A percentile compares a stretch with the other conserved stretches of the same genome.
Evolutionary conservation across 2,797 vertebrate genomes (phyloP).

Genomic region (Scolopax rusticola): DNA sequence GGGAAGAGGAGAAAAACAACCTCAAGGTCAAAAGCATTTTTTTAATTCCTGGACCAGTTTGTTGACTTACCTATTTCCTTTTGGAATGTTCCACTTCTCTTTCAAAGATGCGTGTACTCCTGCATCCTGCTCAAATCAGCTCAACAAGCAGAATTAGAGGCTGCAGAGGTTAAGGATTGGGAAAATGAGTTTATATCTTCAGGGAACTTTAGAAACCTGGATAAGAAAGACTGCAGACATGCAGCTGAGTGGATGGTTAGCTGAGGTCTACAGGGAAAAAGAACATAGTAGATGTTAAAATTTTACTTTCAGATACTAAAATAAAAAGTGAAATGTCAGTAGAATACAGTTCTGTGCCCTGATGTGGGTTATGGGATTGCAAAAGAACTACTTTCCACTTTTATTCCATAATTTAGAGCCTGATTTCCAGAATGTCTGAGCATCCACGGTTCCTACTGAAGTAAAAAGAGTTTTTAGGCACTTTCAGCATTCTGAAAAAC

Average conservation of each 20-base stretch:
- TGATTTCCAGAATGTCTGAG: background rate
- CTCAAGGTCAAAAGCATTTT: background rate
- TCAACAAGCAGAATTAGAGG: constrained; percentile 31
- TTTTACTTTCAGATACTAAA: background rate
- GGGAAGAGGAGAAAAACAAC: background rate
- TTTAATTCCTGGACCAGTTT: background rate
- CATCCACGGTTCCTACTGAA: background rate
- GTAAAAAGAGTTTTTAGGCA: background rate
- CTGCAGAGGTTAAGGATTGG: constrained; percentile 28
- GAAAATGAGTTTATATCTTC: constrained; percentile 15
- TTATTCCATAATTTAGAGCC: background rate
- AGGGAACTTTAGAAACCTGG: background rate
- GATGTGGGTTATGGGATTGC: background rate
- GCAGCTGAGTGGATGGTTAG: background rate
- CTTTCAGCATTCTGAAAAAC: background rate
- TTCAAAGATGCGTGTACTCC: background rate
- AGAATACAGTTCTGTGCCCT: background rate
- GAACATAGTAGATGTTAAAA: background rate
- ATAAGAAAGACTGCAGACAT: background rate
- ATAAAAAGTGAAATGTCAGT: background rate
- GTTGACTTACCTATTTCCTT: constrained; percentile 27
- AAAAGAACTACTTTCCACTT: background rate
- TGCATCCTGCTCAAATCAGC: background rate
- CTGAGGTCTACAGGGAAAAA: background rate
- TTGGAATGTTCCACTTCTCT: constrained; percentile 20